A percentile compares a stretch with the other conserved stretches of the same genome.
Conservation (phyloP, 37 sponge, comb jelly and placozoan species). For the Cliona cf. orientalis region DNA sequence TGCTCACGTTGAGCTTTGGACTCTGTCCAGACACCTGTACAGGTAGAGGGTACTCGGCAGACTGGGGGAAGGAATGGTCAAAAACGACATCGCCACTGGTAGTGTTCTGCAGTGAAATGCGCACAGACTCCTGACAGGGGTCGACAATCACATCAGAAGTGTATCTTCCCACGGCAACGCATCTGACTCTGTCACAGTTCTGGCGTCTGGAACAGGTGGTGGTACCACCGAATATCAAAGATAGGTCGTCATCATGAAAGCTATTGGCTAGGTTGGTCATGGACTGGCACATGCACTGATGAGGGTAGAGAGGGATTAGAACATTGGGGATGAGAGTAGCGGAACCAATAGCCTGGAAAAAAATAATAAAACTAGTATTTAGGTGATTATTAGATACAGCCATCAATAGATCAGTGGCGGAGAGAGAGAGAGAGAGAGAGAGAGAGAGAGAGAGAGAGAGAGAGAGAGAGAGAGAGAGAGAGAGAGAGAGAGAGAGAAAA, state of each 20-base stretch:
- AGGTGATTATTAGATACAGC: background rate
- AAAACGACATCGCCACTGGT: background rate
- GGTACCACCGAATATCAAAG: background rate
- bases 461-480: conserved; percentile 30
- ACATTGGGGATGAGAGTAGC: background rate
- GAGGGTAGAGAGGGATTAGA: background rate
- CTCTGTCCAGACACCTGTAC: too few species aligned
- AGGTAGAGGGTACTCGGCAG: background rate
- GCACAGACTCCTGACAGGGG: background rate
- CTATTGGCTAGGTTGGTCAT: background rate
- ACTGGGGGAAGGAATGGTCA: background rate
- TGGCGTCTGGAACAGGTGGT: background rate
- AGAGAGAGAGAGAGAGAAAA: conserved; percentile 20
- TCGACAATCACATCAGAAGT: background rate
- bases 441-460: conserved; percentile 36
- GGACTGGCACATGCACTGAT: conserved; percentile 4
- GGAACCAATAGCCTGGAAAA: background rate
- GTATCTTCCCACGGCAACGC: background rate
- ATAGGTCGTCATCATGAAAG: background rate
- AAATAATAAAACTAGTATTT: background rate
- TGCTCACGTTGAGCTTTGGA: background rate
- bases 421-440: conserved; percentile 32
- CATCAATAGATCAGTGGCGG: background rate
- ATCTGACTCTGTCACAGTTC: background rate
- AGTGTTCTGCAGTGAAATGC: background rate